Evolutionary conservation across 2,888 invertebrate species (phyloP), one percentile per base, ranked within the genome.

Genomic region (Spisula solida): DNA sequence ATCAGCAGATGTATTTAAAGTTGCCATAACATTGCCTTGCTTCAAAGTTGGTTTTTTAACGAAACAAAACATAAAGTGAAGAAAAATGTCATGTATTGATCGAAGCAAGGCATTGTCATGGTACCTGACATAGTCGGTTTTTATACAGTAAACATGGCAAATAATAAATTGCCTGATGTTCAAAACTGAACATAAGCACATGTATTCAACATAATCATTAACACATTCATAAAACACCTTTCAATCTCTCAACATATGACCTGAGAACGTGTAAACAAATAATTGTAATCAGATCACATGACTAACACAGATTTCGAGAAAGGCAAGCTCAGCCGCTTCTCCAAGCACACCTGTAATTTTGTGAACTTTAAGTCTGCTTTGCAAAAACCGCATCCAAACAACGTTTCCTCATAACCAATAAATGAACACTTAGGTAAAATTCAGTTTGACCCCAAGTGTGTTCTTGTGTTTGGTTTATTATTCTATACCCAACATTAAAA

Each of bases 261-360:
- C 88, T 47, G 56, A 90, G 86, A 75, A 60, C 79, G 55, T 34
- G 60, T 60, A 85, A 78, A 86, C 60, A 81, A 70, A 70, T 51
- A 83, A 86, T 85, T 60, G 47, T 81, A 81, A 86, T 85, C 90
- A 87, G 87, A 82, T 87, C 90, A 89, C 48, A 82, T 85, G 85
- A 82, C 81, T 83, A 78, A 84, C 87, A 87, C 60, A 81, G 80
- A 60, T 18, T 29, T 34, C 31, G 70, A 70, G 16, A 70, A n/a
- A 29, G 82, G 20, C 12, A n/a, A 55, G 20, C 16, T 83, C 70
- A 18, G 29, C 20, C 29, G 29, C 48, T 14, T 31, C 25, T 47
- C 41, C 70, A 51, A 83, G 83, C 83, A 83, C 83, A 83, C 25
- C 31, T 47, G 80, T 80, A 51, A 75, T 41, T 70, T 31, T 34